Evolutionary conservation across 2,113 vertebrate species (phyloP).

Genomic region (Pandion haliaetus): DNA sequence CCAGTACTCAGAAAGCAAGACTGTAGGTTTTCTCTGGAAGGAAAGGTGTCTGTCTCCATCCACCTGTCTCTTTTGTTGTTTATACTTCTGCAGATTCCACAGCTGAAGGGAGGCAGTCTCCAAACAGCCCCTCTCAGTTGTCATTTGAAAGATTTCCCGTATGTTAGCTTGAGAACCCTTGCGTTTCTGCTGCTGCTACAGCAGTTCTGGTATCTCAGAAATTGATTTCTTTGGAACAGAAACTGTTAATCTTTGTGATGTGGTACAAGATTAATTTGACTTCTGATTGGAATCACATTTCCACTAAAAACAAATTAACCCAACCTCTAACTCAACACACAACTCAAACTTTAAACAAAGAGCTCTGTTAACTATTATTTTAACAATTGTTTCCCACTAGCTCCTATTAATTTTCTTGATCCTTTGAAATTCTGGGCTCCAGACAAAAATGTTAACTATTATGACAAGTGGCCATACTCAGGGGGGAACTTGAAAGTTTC

Average conservation of each 20-base stretch:
- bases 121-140: background rate
- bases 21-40: background rate
- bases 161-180: background rate
- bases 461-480: background rate
- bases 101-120: background rate
- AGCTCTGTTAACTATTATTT: background rate
- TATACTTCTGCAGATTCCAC: background rate
- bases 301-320: background rate
- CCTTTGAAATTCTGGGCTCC: background rate
- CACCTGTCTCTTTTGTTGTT: background rate
- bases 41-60: background rate
- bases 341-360: background rate
- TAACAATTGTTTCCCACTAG: background rate
- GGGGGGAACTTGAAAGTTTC: background rate
- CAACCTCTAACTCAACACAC: background rate
- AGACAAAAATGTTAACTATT: background rate
- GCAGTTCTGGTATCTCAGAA: background rate
- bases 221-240: background rate
- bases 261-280: background rate
- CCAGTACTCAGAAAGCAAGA: background rate
- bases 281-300: background rate
- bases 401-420: background rate
- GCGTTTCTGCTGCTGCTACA: background rate
- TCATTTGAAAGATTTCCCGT: background rate
- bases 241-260: background rate